Evolutionary conservation across 2,888 invertebrate genomes (phyloP).

Genomic region (Meghimatium bilineatum): DNA sequence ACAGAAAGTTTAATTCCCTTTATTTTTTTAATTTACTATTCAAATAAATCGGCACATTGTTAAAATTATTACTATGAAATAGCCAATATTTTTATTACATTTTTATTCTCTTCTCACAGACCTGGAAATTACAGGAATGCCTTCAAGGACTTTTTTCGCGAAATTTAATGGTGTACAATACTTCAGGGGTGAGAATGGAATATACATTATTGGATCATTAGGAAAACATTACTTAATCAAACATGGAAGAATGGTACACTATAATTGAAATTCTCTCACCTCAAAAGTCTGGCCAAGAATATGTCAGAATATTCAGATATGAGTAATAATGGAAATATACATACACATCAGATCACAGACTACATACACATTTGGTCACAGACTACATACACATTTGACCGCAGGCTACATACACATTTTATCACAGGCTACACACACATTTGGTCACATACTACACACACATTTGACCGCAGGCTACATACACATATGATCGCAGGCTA

Average conservation of each 20-base stretch:
- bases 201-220: constrained; percentile 49
- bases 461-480: no score
- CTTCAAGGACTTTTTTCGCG: constrained; percentile 49
- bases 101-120: background rate
- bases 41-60: no score
- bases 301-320: constrained; percentile 53
- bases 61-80: background rate
- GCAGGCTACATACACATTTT: no score
- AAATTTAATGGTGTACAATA: constrained; percentile 32
- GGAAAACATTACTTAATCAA: constrained; percentile 53
- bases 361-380: no score
- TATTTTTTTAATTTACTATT: no score
- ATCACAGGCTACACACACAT: no score
- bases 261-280: constrained; percentile 50
- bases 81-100: background rate
- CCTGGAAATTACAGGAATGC: constrained; percentile 50
- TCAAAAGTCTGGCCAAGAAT: constrained; percentile 38
- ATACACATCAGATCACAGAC: no score
- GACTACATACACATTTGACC: no score
- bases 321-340: background rate
- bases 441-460: no score
- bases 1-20: no score
- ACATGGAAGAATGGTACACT: constrained; percentile 47
- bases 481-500: no score
- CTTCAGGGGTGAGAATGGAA: constrained; percentile 30